Conservation (phyloP, 1,140 invertebrate species). For the Drosophila arawakana region DNA sequence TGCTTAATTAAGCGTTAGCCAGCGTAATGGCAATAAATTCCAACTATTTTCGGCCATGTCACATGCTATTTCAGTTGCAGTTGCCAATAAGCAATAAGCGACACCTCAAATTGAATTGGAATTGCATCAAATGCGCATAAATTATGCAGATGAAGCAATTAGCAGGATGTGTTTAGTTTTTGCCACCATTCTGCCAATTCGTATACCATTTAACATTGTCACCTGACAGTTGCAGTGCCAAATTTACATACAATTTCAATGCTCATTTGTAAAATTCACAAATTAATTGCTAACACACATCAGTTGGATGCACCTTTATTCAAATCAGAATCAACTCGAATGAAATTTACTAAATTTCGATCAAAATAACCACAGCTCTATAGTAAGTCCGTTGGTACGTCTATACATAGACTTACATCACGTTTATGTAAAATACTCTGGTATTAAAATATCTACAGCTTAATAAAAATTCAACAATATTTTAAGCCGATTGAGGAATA, state of each 20-base stretch:
- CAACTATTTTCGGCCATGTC: conserved; percentile 11
- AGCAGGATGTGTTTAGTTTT: conserved; percentile 49
- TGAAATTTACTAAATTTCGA: conserved; percentile 60
- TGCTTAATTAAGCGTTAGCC: conserved; percentile 70
- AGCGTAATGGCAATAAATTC: conserved; percentile 46
- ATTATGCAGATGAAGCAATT: conserved; percentile 82
- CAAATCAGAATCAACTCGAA: conserved; percentile 24
- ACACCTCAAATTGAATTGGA: conserved; percentile 75
- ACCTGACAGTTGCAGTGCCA: conserved; percentile 58
- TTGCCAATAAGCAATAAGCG: conserved; percentile 19
- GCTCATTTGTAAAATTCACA: conserved; percentile 79
- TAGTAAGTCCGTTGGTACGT: conserved; percentile 48
- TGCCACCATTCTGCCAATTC: conserved; percentile 2
- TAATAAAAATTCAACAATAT: conserved; percentile 32
- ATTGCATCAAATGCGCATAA: conserved; percentile 71
- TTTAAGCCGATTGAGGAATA: conserved; percentile 61
- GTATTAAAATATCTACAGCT: too few relatives aligned
- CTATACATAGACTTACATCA: conserved; percentile 12
- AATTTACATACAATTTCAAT: conserved; percentile 76
- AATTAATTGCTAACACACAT: conserved; percentile 64
- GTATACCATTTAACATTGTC: conserved; percentile 61
- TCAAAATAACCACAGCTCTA: conserved; percentile 35
- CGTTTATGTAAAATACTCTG: too few relatives aligned
- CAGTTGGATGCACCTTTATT: neutral
- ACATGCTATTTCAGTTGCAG: conserved; percentile 25